Conservation (phyloP, 2,888 invertebrate genomes). For the Venustoraphidia nigricollis region DNA sequence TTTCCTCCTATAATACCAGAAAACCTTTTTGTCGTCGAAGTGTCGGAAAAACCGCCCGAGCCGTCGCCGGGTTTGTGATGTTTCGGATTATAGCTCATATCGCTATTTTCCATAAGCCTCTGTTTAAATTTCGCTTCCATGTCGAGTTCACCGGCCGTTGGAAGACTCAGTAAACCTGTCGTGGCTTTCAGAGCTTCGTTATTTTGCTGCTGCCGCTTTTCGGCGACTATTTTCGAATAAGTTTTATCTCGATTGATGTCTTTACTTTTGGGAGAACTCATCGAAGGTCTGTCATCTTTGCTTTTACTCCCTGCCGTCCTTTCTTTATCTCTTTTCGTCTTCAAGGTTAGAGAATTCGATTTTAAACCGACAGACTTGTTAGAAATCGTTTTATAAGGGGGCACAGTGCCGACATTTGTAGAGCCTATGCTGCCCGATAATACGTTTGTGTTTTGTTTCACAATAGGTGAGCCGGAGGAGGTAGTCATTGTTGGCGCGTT, state of each 20-base stretch:
- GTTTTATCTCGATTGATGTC: constrained; percentile 33
- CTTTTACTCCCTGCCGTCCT: constrained; percentile 13
- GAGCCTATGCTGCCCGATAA: constrained; percentile 33
- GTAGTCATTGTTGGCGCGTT: too few relatives aligned
- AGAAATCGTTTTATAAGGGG: constrained; percentile 8
- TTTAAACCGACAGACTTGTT: constrained; percentile 9
- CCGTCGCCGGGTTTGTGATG: too few relatives aligned
- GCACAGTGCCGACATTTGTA: constrained; percentile 52
- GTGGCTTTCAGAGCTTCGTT: constrained; percentile 8
- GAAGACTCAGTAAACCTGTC: constrained; percentile 21
- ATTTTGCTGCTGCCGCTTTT: constrained; percentile 24
- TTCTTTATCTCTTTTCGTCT: constrained; percentile 12
- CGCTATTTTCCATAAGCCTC: constrained; percentile 32
- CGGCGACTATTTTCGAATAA: constrained; percentile 38
- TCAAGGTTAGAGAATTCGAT: constrained; percentile 13
- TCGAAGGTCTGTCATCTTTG: constrained; percentile 21
- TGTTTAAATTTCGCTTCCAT: constrained; percentile 43
- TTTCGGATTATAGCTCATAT: too few relatives aligned
- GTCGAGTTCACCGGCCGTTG: constrained; percentile 28
- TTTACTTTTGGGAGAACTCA: constrained; percentile 20
- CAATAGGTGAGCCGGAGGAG: background rate
- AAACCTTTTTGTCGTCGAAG: too few relatives aligned
- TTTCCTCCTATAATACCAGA: too few relatives aligned
- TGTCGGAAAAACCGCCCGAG: too few relatives aligned
- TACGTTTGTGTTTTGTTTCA: background rate